phyloP scores from a whole-genome alignment of 1,140 invertebrate species.

The Drosophila ambigua region DNA sequence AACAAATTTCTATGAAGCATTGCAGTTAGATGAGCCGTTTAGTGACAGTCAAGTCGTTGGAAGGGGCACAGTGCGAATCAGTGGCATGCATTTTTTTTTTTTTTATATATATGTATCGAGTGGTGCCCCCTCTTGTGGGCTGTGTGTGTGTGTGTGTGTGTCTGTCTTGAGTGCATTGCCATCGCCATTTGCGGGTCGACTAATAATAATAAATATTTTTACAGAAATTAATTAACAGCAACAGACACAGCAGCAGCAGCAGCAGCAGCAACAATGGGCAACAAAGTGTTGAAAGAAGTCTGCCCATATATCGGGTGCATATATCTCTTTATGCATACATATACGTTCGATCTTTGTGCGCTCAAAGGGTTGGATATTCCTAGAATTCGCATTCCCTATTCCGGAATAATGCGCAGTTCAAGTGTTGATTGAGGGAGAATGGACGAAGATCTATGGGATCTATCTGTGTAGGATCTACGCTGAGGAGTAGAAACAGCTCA shows the following conservation, averaged over 20 bases:
- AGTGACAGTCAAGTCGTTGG: constrained; percentile 77
- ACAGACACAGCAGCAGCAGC: constrained; percentile 28
- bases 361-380: too few species aligned
- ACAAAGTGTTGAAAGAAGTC: constrained; percentile 59
- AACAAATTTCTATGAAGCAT: constrained; percentile 83
- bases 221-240: constrained; percentile 76
- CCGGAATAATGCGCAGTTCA: too few species aligned
- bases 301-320: constrained; percentile 15
- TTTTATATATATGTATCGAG: constrained; percentile 31
- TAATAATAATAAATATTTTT: constrained; percentile 82
- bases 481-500: too few species aligned
- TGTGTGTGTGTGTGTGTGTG: constrained; percentile 1
- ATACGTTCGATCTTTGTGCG: not conserved
- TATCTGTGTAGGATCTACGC: too few species aligned
- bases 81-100: constrained; percentile 54
- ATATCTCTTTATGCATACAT: not conserved
- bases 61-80: constrained; percentile 27
- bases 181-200: constrained; percentile 58
- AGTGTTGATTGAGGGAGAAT: too few species aligned
- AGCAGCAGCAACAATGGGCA: constrained; percentile 36
- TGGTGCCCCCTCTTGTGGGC: constrained; percentile 9
- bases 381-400: too few species aligned
- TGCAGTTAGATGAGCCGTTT: constrained; percentile 83
- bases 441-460: too few species aligned
- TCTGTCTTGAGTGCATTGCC: constrained; percentile 52